phyloP scores from a whole-genome alignment of 1,140 invertebrate genomes.

The Sitodiplosis mosellana region DNA sequence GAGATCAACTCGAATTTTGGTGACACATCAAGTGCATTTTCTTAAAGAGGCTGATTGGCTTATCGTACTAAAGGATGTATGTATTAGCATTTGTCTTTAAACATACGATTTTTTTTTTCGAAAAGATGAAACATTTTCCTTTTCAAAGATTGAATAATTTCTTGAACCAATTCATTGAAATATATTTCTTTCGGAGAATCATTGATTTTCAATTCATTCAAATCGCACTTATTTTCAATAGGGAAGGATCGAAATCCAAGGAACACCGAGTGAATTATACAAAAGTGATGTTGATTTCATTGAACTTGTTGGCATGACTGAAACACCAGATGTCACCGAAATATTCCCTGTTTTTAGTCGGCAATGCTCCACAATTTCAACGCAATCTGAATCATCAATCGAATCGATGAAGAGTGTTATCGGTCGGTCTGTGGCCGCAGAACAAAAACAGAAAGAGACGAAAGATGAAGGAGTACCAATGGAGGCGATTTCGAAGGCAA shows the following conservation, averaged over 20 bases:
- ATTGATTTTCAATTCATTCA: too few species aligned
- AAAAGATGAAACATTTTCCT: background rate
- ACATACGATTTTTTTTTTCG: slow-evolving; percentile 13
- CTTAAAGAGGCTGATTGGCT: slow-evolving; percentile 53
- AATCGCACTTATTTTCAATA: slow-evolving; percentile 2
- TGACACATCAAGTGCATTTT: slow-evolving; percentile 70
- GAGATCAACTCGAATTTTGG: slow-evolving; percentile 41
- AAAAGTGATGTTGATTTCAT: slow-evolving; percentile 40
- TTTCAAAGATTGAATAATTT: background rate
- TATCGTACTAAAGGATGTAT: slow-evolving; percentile 49
- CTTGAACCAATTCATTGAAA: background rate
- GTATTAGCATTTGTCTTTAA: slow-evolving; percentile 14
- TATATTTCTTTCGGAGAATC: background rate
- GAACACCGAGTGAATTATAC: slow-evolving; percentile 43
- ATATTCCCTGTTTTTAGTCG: slow-evolving; percentile 11
- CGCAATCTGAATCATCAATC: background rate
- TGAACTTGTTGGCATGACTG: slow-evolving; percentile 3
- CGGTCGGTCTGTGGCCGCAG: too few species aligned
- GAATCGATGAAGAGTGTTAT: too few species aligned
- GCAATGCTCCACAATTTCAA: background rate
- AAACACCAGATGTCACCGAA: slow-evolving; percentile 2
- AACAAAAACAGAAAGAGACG: background rate
- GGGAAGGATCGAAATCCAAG: slow-evolving; percentile 34
- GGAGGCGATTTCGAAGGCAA: background rate
- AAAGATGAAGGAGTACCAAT: background rate